These are phyloP conservation scores for Isurus oxyrinchus DNA, from an alignment of 2,113 vertebrate genomes.

Conservation along the genomic window DNA sequence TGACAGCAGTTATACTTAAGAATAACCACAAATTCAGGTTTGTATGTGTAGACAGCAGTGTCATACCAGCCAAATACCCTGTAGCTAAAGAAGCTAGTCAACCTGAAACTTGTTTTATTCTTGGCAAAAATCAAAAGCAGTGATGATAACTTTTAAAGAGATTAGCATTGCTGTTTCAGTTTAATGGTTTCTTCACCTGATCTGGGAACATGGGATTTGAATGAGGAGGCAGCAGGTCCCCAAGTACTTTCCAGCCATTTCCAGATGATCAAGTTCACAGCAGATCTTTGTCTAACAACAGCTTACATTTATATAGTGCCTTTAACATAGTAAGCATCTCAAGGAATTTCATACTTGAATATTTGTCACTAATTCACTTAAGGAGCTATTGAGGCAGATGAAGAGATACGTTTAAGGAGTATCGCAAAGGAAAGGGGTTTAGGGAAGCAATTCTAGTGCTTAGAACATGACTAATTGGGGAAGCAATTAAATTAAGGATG, in stretches of 20 bases:
- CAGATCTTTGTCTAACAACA: neutral
- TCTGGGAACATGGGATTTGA: neutral
- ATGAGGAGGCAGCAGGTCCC: neutral
- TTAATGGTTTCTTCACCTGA: neutral
- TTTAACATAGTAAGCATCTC: neutral
- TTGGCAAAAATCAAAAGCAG: neutral
- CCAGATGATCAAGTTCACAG: too few relatives aligned
- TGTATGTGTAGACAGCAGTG: too few relatives aligned
- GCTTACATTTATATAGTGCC: neutral
- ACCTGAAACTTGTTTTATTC: too few relatives aligned
- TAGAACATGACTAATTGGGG: neutral
- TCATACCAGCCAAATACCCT: too few relatives aligned
- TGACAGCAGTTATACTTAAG: too few relatives aligned
- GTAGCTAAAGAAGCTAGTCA: too few relatives aligned
- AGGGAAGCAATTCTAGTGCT: neutral
- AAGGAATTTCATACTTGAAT: neutral
- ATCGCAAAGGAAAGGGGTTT: neutral
- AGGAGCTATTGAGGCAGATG: neutral
- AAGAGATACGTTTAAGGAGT: neutral
- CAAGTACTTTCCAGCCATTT: too few relatives aligned
- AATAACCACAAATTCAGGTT: too few relatives aligned
- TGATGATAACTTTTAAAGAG: neutral
- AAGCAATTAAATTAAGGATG: neutral
- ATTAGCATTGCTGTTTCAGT: neutral
- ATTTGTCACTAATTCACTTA: neutral